These are phyloP conservation scores for Scarus forsteni DNA, from an alignment of 2,797 vertebrate genomes.

Conservation along the genomic window DNA sequence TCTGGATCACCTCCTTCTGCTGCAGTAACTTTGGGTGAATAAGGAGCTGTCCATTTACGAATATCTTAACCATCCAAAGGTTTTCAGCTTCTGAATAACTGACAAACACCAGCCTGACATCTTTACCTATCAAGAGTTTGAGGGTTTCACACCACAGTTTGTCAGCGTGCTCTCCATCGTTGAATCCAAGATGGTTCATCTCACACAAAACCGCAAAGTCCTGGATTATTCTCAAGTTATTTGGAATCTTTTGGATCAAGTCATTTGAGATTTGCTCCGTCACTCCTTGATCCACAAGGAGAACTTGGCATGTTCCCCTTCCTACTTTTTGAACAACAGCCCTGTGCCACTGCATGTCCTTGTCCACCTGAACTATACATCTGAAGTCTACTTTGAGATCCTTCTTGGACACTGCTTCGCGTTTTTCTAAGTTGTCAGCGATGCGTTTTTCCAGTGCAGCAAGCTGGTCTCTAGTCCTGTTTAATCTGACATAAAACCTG, in stretches of 20 bases:
- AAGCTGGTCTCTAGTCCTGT: slow-evolving; percentile 59
- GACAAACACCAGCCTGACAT: slow-evolving; percentile 82
- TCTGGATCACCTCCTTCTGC: neutral
- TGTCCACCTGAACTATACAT: slow-evolving; percentile 80
- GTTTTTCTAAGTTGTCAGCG: slow-evolving; percentile 59
- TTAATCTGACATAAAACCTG: slow-evolving; percentile 81
- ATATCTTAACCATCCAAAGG: slow-evolving; percentile 85
- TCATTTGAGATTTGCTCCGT: slow-evolving; percentile 68
- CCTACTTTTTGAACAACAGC: slow-evolving; percentile 73
- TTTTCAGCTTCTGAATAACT: slow-evolving; percentile 60
- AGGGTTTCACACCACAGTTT: slow-evolving; percentile 51
- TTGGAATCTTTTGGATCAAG: slow-evolving; percentile 63
- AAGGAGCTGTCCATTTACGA: slow-evolving; percentile 65
- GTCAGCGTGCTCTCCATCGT: slow-evolving; percentile 36
- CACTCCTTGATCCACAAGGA: slow-evolving; percentile 83
- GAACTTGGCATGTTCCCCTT: slow-evolving; percentile 70
- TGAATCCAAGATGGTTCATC: slow-evolving; percentile 69
- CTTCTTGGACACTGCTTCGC: slow-evolving; percentile 46
- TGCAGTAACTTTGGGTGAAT: slow-evolving; percentile 20
- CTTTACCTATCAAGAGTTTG: slow-evolving; percentile 59
- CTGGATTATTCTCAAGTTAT: slow-evolving; percentile 66
- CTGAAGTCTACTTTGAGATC: slow-evolving; percentile 78
- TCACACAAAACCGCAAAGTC: slow-evolving; percentile 82
- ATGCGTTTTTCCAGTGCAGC: slow-evolving; percentile 67
- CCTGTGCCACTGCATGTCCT: slow-evolving; percentile 75